A percentile compares a stretch with the other conserved stretches of the same genome.
Conservation (phyloP, 1,140 invertebrate genomes). For the Anadara kagoshimensis region DNA sequence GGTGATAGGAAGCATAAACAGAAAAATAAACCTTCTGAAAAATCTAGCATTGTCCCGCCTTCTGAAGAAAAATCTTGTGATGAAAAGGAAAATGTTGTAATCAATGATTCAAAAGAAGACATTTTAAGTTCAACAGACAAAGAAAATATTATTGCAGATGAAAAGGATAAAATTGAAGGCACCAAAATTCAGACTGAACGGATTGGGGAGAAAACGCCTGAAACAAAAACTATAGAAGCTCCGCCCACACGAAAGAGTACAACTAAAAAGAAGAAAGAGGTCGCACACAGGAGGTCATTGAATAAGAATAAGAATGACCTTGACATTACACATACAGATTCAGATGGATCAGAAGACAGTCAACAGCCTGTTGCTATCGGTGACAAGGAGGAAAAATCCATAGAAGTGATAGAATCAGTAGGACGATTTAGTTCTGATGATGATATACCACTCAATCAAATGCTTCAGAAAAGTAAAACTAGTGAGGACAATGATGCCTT, state of each 20-base stretch:
- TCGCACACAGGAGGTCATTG: conserved; percentile 31
- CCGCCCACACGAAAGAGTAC: conserved; percentile 45
- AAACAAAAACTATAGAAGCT: conserved; percentile 19
- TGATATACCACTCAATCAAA: conserved; percentile 5
- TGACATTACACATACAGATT: background rate
- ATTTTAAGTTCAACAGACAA: background rate
- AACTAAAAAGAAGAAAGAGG: conserved; percentile 56
- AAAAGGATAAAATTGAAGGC: background rate
- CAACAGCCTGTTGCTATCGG: background rate
- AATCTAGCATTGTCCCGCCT: too few relatives aligned
- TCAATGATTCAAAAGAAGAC: background rate
- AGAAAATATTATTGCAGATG: background rate
- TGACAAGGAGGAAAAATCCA: background rate
- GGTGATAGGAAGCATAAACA: background rate
- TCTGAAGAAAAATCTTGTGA: too few relatives aligned
- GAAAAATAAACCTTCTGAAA: too few relatives aligned
- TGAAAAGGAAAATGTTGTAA: background rate
- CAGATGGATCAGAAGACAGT: background rate
- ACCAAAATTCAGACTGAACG: background rate
- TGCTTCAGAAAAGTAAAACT: background rate
- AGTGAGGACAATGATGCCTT: background rate
- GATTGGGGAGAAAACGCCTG: conserved; percentile 48
- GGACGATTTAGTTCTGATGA: conserved; percentile 5
- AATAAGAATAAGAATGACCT: background rate
- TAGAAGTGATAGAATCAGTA: background rate